Evolutionary conservation across 2,797 vertebrate species (phyloP).

Genomic region (Characodon lateralis): DNA sequence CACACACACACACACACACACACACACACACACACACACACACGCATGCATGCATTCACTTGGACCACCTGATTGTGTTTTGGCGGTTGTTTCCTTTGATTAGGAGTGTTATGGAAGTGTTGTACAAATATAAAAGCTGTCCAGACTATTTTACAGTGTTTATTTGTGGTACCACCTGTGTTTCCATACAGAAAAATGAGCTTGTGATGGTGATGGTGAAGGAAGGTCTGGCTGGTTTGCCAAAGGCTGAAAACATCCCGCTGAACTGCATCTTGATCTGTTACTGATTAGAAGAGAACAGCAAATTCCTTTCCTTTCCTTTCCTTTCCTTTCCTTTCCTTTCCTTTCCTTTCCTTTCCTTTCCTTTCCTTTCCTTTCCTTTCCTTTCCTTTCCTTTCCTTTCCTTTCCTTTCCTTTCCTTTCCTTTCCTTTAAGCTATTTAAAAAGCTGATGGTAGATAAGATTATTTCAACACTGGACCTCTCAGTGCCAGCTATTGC

Average conservation of each 20-base stretch:
- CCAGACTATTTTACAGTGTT: slow-evolving; percentile 73
- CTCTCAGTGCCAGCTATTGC: slow-evolving; percentile 83
- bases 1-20: slow-evolving; percentile 20
- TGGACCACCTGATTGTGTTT: slow-evolving; percentile 77
- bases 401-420: slow-evolving; percentile 43
- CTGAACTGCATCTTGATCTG: slow-evolving; percentile 59
- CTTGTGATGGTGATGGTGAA: slow-evolving; percentile 57
- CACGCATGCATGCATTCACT: slow-evolving; percentile 20
- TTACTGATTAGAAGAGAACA: slow-evolving; percentile 46
- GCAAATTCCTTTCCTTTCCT: slow-evolving; percentile 40
- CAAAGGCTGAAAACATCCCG: slow-evolving; percentile 49
- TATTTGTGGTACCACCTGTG: slow-evolving; percentile 80
- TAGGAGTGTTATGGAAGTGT: slow-evolving; percentile 74
- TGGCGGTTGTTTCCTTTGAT: slow-evolving; percentile 78
- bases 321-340: slow-evolving; percentile 25
- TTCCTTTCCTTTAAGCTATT: slow-evolving; percentile 62
- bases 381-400: slow-evolving; percentile 43
- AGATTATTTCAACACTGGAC: slow-evolving; percentile 78
- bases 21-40: slow-evolving; percentile 14
- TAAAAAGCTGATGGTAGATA: slow-evolving; percentile 86
- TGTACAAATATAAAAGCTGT: slow-evolving; percentile 71
- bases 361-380: slow-evolving; percentile 43
- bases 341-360: slow-evolving; percentile 44
- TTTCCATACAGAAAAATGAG: slow-evolving; percentile 72
- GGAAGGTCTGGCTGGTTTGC: slow-evolving; percentile 37